Percentiles rank a stretch among this genome's conserved stretches.
Evolutionary conservation across 2,113 vertebrate genomes (phyloP).

Genomic region (Forbesichthys agassizii): DNA sequence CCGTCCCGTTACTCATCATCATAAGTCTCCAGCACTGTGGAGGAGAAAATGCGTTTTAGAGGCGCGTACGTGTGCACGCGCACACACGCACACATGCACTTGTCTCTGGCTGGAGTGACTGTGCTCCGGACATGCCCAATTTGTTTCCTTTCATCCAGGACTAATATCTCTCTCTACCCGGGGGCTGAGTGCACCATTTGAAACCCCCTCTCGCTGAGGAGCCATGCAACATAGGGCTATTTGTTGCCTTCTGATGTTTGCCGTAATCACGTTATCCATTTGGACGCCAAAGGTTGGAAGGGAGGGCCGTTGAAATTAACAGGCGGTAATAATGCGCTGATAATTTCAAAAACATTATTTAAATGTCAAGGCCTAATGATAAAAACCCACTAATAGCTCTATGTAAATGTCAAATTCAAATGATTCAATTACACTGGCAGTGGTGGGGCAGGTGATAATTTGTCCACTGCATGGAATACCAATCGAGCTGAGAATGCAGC

Average conservation of each 20-base stretch:
- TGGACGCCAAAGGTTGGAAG: constrained; percentile 39
- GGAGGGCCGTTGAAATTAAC: constrained; percentile 60
- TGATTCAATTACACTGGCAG: constrained; percentile 74
- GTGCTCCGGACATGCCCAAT: constrained; percentile 75
- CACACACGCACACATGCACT: constrained; percentile 18
- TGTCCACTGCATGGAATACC: constrained; percentile 63
- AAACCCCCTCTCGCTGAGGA: constrained; percentile 51
- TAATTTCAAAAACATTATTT: constrained; percentile 76
- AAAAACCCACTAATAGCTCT: constrained; percentile 69
- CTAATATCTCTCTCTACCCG: constrained; percentile 71
- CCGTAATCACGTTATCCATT: constrained; percentile 60
- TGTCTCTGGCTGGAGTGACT: constrained; percentile 65
- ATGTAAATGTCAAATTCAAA: constrained; percentile 81
- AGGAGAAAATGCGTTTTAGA: constrained; percentile 30
- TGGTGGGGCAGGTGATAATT: constrained; percentile 68
- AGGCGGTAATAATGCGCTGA: constrained; percentile 68
- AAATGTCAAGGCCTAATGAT: constrained; percentile 78
- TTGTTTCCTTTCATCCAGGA: constrained; percentile 78
- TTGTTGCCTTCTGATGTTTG: constrained; percentile 48
- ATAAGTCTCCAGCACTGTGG: constrained; percentile 16
- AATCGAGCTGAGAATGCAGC: constrained; percentile 58
- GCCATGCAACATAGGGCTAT: constrained; percentile 43
- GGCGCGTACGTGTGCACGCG: not conserved
- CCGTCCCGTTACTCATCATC: not conserved
- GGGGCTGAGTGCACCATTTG: constrained; percentile 67